A percentile compares a stretch with the other conserved stretches of the same genome.
phyloP scores from a whole-genome alignment of 2,888 invertebrate species.

The Aphrophora alni region DNA sequence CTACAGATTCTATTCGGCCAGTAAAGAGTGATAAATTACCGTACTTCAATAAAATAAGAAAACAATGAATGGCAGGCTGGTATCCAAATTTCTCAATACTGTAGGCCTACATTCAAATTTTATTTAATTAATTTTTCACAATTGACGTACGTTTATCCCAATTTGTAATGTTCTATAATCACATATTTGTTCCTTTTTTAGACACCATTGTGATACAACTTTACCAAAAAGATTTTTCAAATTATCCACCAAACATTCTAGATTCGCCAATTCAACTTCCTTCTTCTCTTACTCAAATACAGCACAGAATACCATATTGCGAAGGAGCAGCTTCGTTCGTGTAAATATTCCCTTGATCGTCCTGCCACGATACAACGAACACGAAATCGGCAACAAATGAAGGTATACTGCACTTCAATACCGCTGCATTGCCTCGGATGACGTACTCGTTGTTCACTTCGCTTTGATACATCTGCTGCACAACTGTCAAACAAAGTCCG shows the following conservation, averaged over 20 bases:
- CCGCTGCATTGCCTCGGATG: slow-evolving; percentile 87
- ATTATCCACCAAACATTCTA: too few relatives aligned
- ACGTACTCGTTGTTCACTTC: slow-evolving; percentile 90
- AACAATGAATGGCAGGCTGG: too few relatives aligned
- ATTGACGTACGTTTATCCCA: too few relatives aligned
- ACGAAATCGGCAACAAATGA: slow-evolving; percentile 94
- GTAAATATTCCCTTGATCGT: slow-evolving; percentile 77
- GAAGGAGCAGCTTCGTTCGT: slow-evolving; percentile 61
- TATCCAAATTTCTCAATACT: too few relatives aligned
- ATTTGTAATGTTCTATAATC: too few relatives aligned
- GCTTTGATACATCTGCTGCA: slow-evolving; percentile 80
- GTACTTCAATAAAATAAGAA: too few relatives aligned
- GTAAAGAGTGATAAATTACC: too few relatives aligned
- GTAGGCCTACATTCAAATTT: too few relatives aligned
- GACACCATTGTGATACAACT: background rate
- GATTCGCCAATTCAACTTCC: background rate
- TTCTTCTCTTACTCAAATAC: background rate
- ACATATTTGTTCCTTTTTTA: too few relatives aligned
- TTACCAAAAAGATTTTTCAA: too few relatives aligned
- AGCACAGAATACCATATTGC: slow-evolving; percentile 44
- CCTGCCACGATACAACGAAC: slow-evolving; percentile 84
- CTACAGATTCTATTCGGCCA: too few relatives aligned
- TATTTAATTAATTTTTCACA: too few relatives aligned
- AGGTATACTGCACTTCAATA: slow-evolving; percentile 88
- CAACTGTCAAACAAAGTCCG: slow-evolving; percentile 63